Conservation (phyloP, 2,797 vertebrate species). For the Anguilla megastoma region DNA sequence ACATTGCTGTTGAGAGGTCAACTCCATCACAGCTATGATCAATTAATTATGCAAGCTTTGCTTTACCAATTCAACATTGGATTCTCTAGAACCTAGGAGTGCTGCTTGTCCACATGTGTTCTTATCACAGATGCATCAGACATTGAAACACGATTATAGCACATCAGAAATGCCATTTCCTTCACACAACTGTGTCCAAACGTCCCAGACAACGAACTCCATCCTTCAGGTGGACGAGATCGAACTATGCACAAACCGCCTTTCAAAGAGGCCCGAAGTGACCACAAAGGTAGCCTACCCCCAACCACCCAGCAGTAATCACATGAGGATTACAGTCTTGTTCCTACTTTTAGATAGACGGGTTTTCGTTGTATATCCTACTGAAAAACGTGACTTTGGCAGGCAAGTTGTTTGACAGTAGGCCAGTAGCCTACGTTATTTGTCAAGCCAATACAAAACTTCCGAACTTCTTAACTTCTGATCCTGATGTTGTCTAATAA, state of each 20-base stretch:
- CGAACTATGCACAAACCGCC: not conserved
- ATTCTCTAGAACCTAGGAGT: not conserved
- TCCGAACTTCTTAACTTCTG: too few species aligned
- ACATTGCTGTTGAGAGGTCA: not conserved
- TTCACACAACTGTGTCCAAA: not conserved
- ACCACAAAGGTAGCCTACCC: not conserved
- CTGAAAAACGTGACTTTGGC: not conserved
- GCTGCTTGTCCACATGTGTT: not conserved
- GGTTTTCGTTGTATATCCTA: not conserved
- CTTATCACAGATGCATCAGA: not conserved
- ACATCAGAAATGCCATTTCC: not conserved
- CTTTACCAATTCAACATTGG: not conserved
- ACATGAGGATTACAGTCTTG: not conserved
- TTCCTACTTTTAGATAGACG: not conserved
- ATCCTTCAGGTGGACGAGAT: not conserved
- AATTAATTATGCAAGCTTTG: too few species aligned
- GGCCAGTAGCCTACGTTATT: not conserved
- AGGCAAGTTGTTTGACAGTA: not conserved
- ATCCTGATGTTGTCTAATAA: too few species aligned
- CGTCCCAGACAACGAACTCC: not conserved
- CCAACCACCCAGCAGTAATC: too few species aligned
- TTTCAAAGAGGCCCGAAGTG: not conserved
- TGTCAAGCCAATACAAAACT: not conserved
- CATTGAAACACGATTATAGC: not conserved
- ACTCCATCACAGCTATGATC: not conserved